Conservation (phyloP, 2,888 invertebrate species). For the Brachycybe producta region DNA sequence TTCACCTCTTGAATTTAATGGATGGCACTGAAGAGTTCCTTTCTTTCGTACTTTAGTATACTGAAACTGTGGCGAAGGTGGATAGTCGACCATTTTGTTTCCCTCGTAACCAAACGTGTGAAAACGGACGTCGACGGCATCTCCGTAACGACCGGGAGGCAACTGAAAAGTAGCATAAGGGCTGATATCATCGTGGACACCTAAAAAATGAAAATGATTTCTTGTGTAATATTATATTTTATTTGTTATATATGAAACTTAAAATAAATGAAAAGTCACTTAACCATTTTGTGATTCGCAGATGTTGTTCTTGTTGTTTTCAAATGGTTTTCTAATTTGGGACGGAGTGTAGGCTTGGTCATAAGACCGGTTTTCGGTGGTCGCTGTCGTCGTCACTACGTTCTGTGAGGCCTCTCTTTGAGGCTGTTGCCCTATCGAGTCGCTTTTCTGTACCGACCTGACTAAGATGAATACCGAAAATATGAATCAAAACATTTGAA, state of each 20-base stretch:
- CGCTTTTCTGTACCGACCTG: conserved; percentile 7
- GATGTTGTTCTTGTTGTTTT: conserved; percentile 3
- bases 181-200: conserved; percentile 20
- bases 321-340: conserved; percentile 11
- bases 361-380: conserved; percentile 6
- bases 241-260: background rate
- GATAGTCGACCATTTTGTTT: conserved; percentile 8
- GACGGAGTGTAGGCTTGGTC: conserved; percentile 14
- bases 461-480: too few species aligned
- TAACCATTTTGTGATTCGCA: conserved; percentile 12
- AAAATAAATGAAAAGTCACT: background rate
- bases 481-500: too few species aligned
- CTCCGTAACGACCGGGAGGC: conserved; percentile 16
- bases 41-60: conserved; percentile 16
- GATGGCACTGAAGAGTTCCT: conserved; percentile 3
- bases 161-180: conserved; percentile 21
- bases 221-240: background rate
- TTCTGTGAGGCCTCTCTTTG: conserved; percentile 8
- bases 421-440: background rate
- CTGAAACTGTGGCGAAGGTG: conserved; percentile 12
- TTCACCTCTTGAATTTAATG: too few species aligned
- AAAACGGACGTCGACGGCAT: conserved; percentile 14
- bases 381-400: background rate
- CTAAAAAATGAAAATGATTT: conserved; percentile 7
- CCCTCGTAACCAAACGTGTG: conserved; percentile 18